These are phyloP conservation scores for Oxyura jamaicensis DNA, from an alignment of 2,113 vertebrate species.

Conservation along the genomic window DNA sequence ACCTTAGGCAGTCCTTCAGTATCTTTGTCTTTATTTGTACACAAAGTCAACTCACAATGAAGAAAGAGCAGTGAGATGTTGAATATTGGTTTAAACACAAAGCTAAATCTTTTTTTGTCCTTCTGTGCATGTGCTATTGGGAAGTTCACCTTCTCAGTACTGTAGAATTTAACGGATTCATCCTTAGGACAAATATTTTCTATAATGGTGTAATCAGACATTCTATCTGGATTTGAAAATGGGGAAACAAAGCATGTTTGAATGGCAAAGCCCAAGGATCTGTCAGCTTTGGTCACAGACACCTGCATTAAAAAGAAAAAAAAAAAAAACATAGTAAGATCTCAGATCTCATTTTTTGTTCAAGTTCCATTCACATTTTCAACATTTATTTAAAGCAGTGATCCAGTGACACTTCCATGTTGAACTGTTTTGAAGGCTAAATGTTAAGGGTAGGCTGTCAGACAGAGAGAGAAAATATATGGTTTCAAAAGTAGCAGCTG, in stretches of 20 bases:
- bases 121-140: conserved; percentile 65
- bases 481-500: conserved; percentile 38
- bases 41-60: conserved; percentile 91
- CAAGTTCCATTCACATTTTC: conserved; percentile 43
- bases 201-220: conserved; percentile 87
- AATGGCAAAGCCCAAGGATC: conserved; percentile 90
- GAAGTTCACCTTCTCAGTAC: conserved; percentile 70
- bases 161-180: conserved; percentile 86
- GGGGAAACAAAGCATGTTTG: conserved; percentile 90
- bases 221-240: conserved; percentile 76
- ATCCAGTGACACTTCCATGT: conserved; percentile 29
- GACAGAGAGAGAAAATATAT: background rate
- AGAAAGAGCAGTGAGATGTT: conserved; percentile 88
- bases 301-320: conserved; percentile 79
- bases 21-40: conserved; percentile 76
- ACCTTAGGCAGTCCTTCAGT: conserved; percentile 82
- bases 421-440: conserved; percentile 11
- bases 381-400: conserved; percentile 2
- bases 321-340: conserved; percentile 34
- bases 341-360: conserved; percentile 12
- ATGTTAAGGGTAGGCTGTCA: background rate
- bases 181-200: conserved; percentile 94
- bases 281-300: conserved; percentile 84
- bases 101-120: conserved; percentile 90
- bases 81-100: conserved; percentile 87